A percentile compares a stretch with the other conserved stretches of the same genome.
Evolutionary conservation across 1,140 invertebrate species (phyloP).

Genomic region (Solen grandis): DNA sequence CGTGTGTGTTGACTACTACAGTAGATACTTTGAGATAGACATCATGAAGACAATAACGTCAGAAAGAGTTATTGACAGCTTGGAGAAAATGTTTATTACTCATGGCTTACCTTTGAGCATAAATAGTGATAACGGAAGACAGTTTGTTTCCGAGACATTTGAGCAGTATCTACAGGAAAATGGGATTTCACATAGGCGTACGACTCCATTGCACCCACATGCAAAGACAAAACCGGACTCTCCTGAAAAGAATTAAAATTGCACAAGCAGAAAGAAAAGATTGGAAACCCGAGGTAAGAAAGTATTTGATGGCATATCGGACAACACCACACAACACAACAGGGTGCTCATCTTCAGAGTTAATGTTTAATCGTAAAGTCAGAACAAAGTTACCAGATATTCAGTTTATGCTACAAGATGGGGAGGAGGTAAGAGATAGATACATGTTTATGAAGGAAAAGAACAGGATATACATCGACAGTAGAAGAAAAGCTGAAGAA

Average conservation of each 20-base stretch:
- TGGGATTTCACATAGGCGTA: slow-evolving; percentile 48
- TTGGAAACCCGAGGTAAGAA: slow-evolving; percentile 53
- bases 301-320: slow-evolving; percentile 59
- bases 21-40: slow-evolving; percentile 4
- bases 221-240: slow-evolving; percentile 61
- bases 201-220: slow-evolving; percentile 58
- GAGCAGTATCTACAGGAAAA: slow-evolving; percentile 34
- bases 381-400: slow-evolving; percentile 45
- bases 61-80: neutral
- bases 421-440: neutral
- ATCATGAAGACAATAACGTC: slow-evolving; percentile 10
- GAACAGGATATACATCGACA: slow-evolving; percentile 1
- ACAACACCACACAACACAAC: slow-evolving; percentile 61
- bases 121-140: slow-evolving; percentile 8
- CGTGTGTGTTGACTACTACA: slow-evolving; percentile 58
- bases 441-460: neutral
- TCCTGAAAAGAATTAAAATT: slow-evolving; percentile 62
- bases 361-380: slow-evolving; percentile 42
- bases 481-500: neutral
- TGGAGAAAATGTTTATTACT: slow-evolving; percentile 3
- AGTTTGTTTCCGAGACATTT: slow-evolving; percentile 35
- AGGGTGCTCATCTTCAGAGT: slow-evolving; percentile 15
- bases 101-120: slow-evolving; percentile 26
- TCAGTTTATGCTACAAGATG: neutral
- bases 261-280: slow-evolving; percentile 56